These are phyloP conservation scores for Ischnura elegans DNA, from an alignment of 2,888 invertebrate species.

Conservation along the genomic window DNA sequence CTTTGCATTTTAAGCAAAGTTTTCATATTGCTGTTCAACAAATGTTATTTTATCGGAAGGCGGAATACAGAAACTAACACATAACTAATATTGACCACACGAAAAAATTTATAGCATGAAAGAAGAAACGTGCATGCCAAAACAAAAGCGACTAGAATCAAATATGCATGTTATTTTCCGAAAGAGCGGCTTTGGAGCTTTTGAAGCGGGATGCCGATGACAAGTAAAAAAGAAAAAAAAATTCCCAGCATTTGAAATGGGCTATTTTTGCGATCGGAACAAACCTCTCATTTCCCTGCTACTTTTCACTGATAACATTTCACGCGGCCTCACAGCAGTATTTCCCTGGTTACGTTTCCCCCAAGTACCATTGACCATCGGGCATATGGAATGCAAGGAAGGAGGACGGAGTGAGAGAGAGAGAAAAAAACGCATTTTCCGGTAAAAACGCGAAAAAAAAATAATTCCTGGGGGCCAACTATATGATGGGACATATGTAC, in stretches of 20 bases:
- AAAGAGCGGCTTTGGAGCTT: neutral
- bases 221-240: neutral
- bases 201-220: neutral
- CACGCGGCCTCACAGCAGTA: neutral
- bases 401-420: too few relatives aligned
- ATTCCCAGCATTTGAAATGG: neutral
- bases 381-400: constrained; percentile 10
- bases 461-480: neutral
- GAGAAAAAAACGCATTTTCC: neutral
- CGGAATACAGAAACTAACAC: too few relatives aligned
- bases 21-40: too few relatives aligned
- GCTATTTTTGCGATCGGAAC: constrained; percentile 5
- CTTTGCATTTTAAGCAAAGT: too few relatives aligned
- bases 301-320: constrained; percentile 2
- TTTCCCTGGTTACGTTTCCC: neutral
- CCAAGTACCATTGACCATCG: neutral
- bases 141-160: neutral
- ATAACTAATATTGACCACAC: too few relatives aligned
- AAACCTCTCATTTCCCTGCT: neutral
- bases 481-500: constrained; percentile 13
- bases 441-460: neutral
- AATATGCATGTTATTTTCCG: neutral
- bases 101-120: too few relatives aligned
- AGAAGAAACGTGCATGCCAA: neutral
- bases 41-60: too few relatives aligned